Conservation (phyloP, 92 coral and sea anemone genomes). For the Bergia puertoricense region DNA sequence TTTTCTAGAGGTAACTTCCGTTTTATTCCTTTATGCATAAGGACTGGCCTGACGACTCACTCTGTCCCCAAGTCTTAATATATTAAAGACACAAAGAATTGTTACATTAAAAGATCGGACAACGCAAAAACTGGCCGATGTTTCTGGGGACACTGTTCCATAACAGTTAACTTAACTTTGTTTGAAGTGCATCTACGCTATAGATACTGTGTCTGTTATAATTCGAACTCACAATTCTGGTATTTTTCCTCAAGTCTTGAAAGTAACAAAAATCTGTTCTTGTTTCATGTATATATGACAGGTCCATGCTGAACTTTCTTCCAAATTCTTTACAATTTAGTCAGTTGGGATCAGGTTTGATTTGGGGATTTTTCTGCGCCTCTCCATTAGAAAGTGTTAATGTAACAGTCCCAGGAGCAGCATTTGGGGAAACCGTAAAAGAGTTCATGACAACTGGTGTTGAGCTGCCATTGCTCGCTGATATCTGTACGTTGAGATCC, state of each 20-base stretch:
- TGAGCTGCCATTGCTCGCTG: constrained; percentile 43
- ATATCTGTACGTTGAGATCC: constrained; percentile 77
- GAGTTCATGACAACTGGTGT: constrained; percentile 31
- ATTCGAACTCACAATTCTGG: too few species aligned
- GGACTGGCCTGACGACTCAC: too few species aligned
- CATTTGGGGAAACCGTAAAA: constrained; percentile 34
- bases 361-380: constrained; percentile 20
- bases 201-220: background rate
- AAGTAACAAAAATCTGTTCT: too few species aligned
- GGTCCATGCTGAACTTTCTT: background rate
- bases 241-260: background rate
- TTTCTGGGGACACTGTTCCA: background rate
- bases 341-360: constrained; percentile 31
- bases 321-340: background rate
- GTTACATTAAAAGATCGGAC: too few species aligned
- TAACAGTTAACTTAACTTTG: background rate
- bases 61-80: too few species aligned
- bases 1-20: background rate
- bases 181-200: background rate
- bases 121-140: too few species aligned
- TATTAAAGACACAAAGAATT: too few species aligned
- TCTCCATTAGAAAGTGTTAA: constrained; percentile 35
- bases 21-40: background rate
- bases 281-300: background rate
- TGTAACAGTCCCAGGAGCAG: constrained; percentile 42